Percentiles rank a stretch among this genome's conserved stretches.
phyloP scores from a whole-genome alignment of 2,113 vertebrate species.

The Cyanistes caeruleus region DNA sequence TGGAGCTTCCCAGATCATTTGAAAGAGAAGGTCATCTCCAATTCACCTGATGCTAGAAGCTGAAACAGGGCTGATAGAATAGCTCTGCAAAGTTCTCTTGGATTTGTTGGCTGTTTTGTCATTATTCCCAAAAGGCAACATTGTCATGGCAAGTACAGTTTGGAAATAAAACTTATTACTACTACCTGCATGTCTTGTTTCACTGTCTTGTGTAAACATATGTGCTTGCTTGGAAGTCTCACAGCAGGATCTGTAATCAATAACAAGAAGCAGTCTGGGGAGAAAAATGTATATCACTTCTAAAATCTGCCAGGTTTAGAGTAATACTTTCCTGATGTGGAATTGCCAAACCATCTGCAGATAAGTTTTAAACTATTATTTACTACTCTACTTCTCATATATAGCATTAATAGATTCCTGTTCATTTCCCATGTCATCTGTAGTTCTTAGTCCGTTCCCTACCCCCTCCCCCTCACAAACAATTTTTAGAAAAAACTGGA shows the following conservation, averaged over 20 bases:
- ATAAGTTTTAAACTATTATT: neutral
- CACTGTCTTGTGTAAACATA: neutral
- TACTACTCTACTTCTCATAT: neutral
- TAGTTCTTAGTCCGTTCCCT: neutral
- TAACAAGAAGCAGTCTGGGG: neutral
- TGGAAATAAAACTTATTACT: constrained; percentile 39
- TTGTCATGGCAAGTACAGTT: neutral
- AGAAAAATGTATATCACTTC: neutral
- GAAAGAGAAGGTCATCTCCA: neutral
- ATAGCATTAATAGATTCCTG: neutral
- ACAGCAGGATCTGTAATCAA: neutral
- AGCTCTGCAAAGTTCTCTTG: neutral
- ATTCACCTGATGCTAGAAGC: neutral
- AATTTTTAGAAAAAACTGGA: neutral
- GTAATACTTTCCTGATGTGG: neutral
- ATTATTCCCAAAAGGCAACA: neutral
- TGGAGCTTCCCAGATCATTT: neutral
- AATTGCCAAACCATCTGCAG: neutral
- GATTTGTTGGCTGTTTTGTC: neutral
- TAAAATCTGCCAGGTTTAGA: neutral
- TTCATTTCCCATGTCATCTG: neutral
- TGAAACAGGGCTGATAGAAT: neutral
- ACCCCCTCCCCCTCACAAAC: rapidly evolving
- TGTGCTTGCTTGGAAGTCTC: neutral
- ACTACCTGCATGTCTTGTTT: constrained; percentile 7